phyloP scores from a whole-genome alignment of 2,113 vertebrate genomes.

The Ochotona princeps region DNA sequence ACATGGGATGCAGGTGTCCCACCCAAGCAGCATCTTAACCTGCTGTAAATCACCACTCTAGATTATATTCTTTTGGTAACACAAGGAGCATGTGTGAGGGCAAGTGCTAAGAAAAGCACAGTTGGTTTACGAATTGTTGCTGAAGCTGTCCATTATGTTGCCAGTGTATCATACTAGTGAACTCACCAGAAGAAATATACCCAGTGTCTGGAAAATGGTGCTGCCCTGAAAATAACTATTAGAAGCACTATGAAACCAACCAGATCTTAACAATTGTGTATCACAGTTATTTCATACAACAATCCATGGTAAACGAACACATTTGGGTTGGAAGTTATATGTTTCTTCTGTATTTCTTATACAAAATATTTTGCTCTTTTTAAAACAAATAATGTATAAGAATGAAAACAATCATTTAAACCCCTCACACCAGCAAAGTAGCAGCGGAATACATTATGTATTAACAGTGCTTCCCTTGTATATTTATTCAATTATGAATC shows the following conservation, averaged over 20 bases:
- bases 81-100: neutral
- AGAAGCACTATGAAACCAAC: neutral
- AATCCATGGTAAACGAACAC: neutral
- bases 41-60: too few species aligned
- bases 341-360: neutral
- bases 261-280: neutral
- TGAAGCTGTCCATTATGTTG: neutral
- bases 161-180: neutral
- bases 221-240: neutral
- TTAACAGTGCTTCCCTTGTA: neutral
- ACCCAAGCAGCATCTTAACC: too few species aligned
- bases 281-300: neutral
- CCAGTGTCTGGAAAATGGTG: fast-evolving
- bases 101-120: neutral
- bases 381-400: neutral
- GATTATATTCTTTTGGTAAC: neutral
- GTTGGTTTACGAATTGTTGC: neutral
- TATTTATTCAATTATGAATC: neutral
- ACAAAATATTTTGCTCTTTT: neutral
- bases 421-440: neutral
- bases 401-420: neutral
- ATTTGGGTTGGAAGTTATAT: neutral
- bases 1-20: too few species aligned
- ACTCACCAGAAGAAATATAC: neutral
- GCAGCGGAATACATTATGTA: neutral